Conservation (phyloP, 2,888 invertebrate genomes). For the Leptothorax acervorum region DNA sequence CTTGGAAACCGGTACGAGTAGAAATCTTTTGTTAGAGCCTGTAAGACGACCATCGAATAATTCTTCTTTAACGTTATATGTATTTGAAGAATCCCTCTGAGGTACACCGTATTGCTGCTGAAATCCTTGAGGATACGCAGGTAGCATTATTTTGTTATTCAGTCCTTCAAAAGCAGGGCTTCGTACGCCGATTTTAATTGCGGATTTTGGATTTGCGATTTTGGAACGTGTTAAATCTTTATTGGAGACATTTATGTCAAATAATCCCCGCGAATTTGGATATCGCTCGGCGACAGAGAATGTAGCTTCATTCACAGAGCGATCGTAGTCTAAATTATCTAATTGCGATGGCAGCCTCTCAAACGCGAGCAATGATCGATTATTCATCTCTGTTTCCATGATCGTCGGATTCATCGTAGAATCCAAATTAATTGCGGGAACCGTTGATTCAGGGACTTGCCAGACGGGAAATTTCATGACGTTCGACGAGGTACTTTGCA, state of each 20-base stretch:
- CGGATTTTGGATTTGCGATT: background rate
- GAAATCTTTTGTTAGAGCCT: slow-evolving; percentile 66
- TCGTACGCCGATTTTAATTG: background rate
- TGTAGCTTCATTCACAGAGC: background rate
- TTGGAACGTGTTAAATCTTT: slow-evolving; percentile 1
- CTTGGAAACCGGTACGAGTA: slow-evolving; percentile 66
- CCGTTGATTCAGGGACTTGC: slow-evolving; percentile 7
- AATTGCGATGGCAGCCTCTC: background rate
- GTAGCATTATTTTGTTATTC: background rate
- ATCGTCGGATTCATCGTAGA: slow-evolving; percentile 13
- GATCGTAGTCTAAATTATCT: background rate
- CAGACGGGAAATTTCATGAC: background rate
- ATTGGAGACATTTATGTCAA: background rate
- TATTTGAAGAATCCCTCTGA: background rate
- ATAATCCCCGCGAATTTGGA: background rate
- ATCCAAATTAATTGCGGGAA: slow-evolving; percentile 1
- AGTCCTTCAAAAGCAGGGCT: background rate
- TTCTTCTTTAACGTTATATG: slow-evolving; percentile 27
- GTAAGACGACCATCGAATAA: slow-evolving; percentile 20
- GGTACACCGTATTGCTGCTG: background rate
- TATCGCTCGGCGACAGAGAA: background rate
- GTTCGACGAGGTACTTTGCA: background rate
- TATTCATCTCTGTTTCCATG: background rate
- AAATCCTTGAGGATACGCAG: background rate
- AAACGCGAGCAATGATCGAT: background rate